phyloP scores from a whole-genome alignment of 2,888 invertebrate genomes.

The Yponomeuta evonymella region DNA sequence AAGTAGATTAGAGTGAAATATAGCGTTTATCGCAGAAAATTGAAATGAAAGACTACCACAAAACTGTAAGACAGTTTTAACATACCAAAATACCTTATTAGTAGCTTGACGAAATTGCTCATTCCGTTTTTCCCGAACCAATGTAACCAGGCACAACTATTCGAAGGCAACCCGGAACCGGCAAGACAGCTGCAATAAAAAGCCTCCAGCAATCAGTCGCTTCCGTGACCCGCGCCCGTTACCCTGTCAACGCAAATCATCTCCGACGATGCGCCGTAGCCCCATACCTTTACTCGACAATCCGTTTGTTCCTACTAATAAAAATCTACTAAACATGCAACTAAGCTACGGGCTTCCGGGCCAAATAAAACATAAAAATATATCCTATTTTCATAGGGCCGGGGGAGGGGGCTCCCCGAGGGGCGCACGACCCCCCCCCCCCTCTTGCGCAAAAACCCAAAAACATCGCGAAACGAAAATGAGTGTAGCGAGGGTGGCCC shows the following conservation, averaged over 20 bases:
- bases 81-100: no score
- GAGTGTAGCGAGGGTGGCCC: constrained; percentile 65
- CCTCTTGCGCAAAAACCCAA: constrained; percentile 77
- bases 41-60: no score
- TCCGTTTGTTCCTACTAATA: constrained; percentile 66
- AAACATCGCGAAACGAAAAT: constrained; percentile 76
- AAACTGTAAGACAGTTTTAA: no score
- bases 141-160: not conserved
- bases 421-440: constrained; percentile 40
- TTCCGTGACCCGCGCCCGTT: constrained; percentile 55
- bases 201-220: not conserved
- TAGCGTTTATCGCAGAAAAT: no score
- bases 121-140: not conserved
- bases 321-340: constrained; percentile 77
- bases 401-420: constrained; percentile 41
- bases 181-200: not conserved
- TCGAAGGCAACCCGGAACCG: not conserved
- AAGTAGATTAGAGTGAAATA: no score
- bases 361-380: constrained; percentile 77
- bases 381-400: constrained; percentile 77
- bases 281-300: constrained; percentile 27
- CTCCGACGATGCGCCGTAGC: constrained; percentile 16
- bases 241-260: constrained; percentile 59
- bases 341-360: constrained; percentile 73
- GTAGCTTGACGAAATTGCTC: not conserved